Evolutionary conservation across 2,888 invertebrate species (phyloP), one percentile per base, ranked within the genome.

Genomic region (Caenorhabditis imperialis): DNA sequence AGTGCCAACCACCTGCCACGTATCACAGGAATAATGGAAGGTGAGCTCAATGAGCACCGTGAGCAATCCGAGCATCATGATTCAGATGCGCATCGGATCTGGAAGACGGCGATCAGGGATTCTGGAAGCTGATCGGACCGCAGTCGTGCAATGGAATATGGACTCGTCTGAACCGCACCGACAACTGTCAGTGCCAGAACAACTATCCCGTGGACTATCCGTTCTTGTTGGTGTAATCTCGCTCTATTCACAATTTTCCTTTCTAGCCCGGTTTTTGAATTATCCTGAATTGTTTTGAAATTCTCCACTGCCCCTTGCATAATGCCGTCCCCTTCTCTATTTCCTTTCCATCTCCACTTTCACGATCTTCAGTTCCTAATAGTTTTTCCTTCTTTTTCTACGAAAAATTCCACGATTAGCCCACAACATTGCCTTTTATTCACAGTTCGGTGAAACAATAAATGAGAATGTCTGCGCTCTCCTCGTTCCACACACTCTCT

Each of bases 91-190:
- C 85, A 6, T 84, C 83, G 10, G 86, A 86, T 63, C 65, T 86
- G 12, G 81, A 85, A 8, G 86, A 86, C 55, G 85, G 84, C 25
- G 83, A 86, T 45, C 77, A 79, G 37, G 86, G 86, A 42, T 86
- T 85, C 65, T 86, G 86, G 86, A 86, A 86, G 71, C 57, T 86
- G 47, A 83, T 86, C 45, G 86, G 86, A 1, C 86, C 86, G 12
- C 72, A 79, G 45, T 81, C 80, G 12, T 86, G 86, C 53, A 85
- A 84, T 55, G 86, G 86, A 3, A 84, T 86, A n/a, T 86, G 86
- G 86, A 78, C 74, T 0, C 65, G 84, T 30, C 47, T 83, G 5
- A 62, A 78, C 20, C 67, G 81, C 20, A 75, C 72, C 2, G 81
- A 82, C 27, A 55, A 84, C 47, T 85, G 85, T 51, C 63, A 62